Evolutionary conservation across 2,113 vertebrate genomes (phyloP).

Genomic region (Oryzias javanicus): DNA sequence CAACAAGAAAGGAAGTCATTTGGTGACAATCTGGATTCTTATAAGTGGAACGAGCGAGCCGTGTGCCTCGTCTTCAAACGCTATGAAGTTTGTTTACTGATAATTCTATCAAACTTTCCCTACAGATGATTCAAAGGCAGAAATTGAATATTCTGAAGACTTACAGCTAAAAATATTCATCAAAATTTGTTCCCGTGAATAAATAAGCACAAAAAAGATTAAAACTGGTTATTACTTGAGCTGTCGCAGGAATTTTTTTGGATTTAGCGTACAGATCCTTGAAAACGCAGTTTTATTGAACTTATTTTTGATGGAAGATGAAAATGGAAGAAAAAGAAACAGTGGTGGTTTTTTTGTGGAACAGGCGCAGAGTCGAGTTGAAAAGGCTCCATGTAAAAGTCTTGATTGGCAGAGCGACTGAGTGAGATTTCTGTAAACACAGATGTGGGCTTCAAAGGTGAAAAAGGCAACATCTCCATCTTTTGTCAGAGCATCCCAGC

Average conservation of each 20-base stretch:
- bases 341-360: no score
- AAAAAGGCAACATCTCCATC: background rate
- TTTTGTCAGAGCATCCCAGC: conserved; percentile 4
- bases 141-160: conserved; percentile 42
- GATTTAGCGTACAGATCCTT: background rate
- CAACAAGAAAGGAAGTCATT: conserved; percentile 13
- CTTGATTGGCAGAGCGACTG: background rate
- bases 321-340: no score
- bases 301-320: no score
- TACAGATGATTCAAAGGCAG: conserved; percentile 38
- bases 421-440: background rate
- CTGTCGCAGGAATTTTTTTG: background rate
- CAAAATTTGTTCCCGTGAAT: conserved; percentile 44
- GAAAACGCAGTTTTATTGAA: no score
- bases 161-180: conserved; percentile 28
- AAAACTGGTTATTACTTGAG: conserved; percentile 22
- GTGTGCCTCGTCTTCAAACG: conserved; percentile 24
- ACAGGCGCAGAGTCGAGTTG: background rate
- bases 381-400: background rate
- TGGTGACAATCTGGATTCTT: conserved; percentile 8
- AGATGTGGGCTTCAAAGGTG: background rate
- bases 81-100: conserved; percentile 62
- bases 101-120: conserved; percentile 19
- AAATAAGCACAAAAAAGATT: conserved; percentile 33
- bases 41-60: conserved; percentile 7